Base-by-base conservation (phyloP, 2,113 vertebrate genomes). In the Anthoscopus minutus region DNA sequence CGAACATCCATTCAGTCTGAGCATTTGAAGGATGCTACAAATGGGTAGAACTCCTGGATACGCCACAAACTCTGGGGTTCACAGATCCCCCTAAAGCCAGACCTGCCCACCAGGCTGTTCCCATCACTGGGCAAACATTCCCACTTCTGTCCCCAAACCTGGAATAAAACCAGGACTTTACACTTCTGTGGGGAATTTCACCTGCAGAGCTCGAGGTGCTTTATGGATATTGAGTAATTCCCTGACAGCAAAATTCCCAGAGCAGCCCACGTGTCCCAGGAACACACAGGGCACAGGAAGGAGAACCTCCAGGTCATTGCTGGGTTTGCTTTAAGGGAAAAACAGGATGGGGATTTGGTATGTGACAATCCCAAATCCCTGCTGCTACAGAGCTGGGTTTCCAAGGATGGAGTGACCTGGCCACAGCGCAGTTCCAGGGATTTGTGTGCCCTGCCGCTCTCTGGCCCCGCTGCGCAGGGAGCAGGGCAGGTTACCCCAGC, bases 81-180 rank as follows among this genome's bases (percentile, higher is more conserved):
- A 40, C 64, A 42, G 94, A 53, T 47, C 40, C 53, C 23, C 91
- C 69, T 86, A 54, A 92, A 80, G 72, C 54, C 19, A 61, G 92
- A n/a, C 74, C 92, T 91, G 51, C 91, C 40, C 72, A 79, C 61
- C 31, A 79, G 95, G 93, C 74, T 89, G 76, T n/a, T 58, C 90
- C 77, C 70, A 24, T 72, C 64, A 78, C 45, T 50, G 66, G 90
- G 85, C 48, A 92, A 95, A 80, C 53, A 91, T 60, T 83, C 74
- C 51, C 88, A 65, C 31, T 69, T 76, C 81, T 85, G 65, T 50
- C 56, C 37, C 2, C 57, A 74, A 74, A 94, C 28, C 53, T 77
- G 25, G 33, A 47, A 83, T 45, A 76, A 70, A 90, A 57, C 61
- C 81, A 66, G 81, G 37, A 33, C 70, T 81, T 51, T 73, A 65